A percentile compares a stretch with the other conserved stretches of the same genome.
Evolutionary conservation across 1,140 invertebrate genomes (phyloP).

Genomic region (Oryctes rhinoceros): DNA sequence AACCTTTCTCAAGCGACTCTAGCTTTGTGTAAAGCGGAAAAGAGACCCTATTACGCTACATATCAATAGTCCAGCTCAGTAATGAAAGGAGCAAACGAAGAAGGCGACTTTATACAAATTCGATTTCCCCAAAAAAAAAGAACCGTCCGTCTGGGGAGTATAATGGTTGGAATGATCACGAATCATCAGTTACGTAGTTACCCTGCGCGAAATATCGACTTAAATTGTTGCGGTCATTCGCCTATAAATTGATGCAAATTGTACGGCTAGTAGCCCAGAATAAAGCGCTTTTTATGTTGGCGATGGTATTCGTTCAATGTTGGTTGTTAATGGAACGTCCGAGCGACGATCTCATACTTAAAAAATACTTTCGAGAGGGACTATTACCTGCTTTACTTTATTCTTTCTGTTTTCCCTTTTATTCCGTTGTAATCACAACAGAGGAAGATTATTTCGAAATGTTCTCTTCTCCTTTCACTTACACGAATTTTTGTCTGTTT

Average conservation of each 20-base stretch:
- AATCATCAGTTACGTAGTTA: constrained; percentile 9
- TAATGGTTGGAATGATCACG: not conserved
- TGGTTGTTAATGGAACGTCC: constrained; percentile 4
- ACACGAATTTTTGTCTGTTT: too few relatives aligned
- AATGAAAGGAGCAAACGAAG: not conserved
- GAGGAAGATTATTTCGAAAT: too few relatives aligned
- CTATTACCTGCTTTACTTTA: too few relatives aligned
- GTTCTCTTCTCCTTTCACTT: too few relatives aligned
- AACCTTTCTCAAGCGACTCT: constrained; percentile 39
- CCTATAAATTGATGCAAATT: not conserved
- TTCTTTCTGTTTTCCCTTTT: too few relatives aligned
- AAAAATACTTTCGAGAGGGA: not conserved
- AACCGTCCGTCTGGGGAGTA: not conserved
- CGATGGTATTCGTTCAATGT: not conserved
- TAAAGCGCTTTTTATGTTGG: not conserved
- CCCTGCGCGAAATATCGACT: not conserved
- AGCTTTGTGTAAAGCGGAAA: not conserved
- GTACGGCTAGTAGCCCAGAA: not conserved
- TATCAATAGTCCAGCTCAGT: not conserved
- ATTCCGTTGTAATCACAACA: too few relatives aligned
- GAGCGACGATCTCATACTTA: not conserved
- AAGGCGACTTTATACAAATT: not conserved
- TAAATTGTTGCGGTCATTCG: not conserved
- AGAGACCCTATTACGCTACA: not conserved
- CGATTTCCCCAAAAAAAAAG: not conserved